Base-by-base conservation (phyloP, 2,797 vertebrate genomes). In the Protosalanx chinensis region DNA sequence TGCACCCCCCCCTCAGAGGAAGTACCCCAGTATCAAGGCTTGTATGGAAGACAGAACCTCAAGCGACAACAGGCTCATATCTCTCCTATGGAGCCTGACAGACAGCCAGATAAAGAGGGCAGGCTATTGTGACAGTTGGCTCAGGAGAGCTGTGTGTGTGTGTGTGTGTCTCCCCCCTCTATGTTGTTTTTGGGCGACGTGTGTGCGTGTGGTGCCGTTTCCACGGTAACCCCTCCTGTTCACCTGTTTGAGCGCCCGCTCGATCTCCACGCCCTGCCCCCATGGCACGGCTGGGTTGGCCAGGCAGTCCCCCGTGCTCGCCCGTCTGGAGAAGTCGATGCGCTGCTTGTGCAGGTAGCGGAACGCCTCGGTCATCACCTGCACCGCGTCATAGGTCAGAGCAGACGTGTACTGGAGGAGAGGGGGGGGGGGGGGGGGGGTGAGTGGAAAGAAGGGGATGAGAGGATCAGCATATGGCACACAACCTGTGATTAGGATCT, bases 341-440 rank as follows among this genome's bases (percentile, higher is more conserved):
- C 94, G 93, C 79, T 98, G 96, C 79, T 98, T 98, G 75, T 97
- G 93, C 30, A 99, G 92, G 86, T 96, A 97, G 68, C 96, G 95
- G 84, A 99, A 99, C 18, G 97, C 97, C 88, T 98, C 97, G 0
- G 96, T 98, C 97, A 99, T 98, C 86, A 99, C 98, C 91, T 98
- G 97, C 33, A 99, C 98, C 0, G 98, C 96, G 18, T 99, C 98
- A 51, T 97, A 99, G 15, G 98, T 98, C 91, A 99, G 82, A 53
- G 98, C 98, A 33, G 98, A 98, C 5, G 97, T 99, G 82, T 99
- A 98, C 97, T 99, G 85, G 70, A 91, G 89, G 6, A 10, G 7
- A 20, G 35, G 20, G 18, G 32, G 16, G 18, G 16, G 61, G 2
- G 32, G 30, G 30, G 32, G 29, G 61, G 6, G 8, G 3, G 3